Percentiles rank a stretch among this genome's conserved stretches.
These are phyloP conservation scores for Temnothorax unifasciatus DNA, from an alignment of 2,888 invertebrate species.

Conservation along the genomic window DNA sequence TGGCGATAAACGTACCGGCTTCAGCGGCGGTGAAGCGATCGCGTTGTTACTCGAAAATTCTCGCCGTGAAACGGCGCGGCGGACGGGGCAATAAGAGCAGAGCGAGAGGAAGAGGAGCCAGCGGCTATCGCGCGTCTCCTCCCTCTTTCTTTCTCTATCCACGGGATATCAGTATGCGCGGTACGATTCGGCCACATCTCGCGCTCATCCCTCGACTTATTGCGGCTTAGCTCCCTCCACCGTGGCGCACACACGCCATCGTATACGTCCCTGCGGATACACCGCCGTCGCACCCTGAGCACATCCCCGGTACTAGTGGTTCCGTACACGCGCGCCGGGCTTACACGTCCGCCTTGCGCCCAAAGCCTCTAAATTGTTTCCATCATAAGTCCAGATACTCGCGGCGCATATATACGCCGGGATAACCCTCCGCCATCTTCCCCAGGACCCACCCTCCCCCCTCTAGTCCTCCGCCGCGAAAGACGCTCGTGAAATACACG, in stretches of 20 bases:
- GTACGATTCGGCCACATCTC: slow-evolving; percentile 86
- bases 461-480: slow-evolving; percentile 59
- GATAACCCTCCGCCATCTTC: slow-evolving; percentile 80
- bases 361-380: slow-evolving; percentile 86
- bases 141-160: slow-evolving; percentile 62
- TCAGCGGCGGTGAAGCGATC: slow-evolving; percentile 36
- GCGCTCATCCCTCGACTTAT: slow-evolving; percentile 86
- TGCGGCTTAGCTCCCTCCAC: slow-evolving; percentile 84
- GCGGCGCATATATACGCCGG: slow-evolving; percentile 81
- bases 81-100: slow-evolving; percentile 29
- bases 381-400: slow-evolving; percentile 86
- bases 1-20: slow-evolving; percentile 23
- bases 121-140: slow-evolving; percentile 45
- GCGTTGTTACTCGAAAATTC: slow-evolving; percentile 71
- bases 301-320: slow-evolving; percentile 62
- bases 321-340: slow-evolving; percentile 60
- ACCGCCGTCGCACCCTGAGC: slow-evolving; percentile 68
- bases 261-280: slow-evolving; percentile 70
- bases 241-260: slow-evolving; percentile 70
- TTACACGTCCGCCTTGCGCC: slow-evolving; percentile 77
- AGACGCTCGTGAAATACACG: slow-evolving; percentile 80
- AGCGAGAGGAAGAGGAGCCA: slow-evolving; percentile 28
- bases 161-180: slow-evolving; percentile 85
- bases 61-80: slow-evolving; percentile 55
- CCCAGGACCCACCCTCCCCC: slow-evolving; percentile 61